These are phyloP conservation scores for Carassius gibelio DNA, from an alignment of 2,113 vertebrate species.

Conservation along the genomic window DNA sequence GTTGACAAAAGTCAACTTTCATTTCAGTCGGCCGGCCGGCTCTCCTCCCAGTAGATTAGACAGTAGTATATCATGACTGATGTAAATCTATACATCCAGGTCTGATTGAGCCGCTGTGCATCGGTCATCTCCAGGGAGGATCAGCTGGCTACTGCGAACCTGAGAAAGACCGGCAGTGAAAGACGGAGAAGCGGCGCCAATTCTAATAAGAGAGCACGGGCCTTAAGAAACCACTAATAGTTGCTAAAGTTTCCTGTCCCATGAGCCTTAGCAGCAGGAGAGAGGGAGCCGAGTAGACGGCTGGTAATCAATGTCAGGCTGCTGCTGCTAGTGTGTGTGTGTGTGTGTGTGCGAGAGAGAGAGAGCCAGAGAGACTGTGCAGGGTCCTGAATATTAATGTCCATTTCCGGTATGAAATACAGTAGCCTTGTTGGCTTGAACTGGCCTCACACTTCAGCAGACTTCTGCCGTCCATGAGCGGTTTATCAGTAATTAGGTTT, in stretches of 20 bases:
- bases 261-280: slow-evolving; percentile 52
- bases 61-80: slow-evolving; percentile 40
- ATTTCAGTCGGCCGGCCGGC: not conserved
- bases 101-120: not conserved
- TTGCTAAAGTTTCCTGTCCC: slow-evolving; percentile 65
- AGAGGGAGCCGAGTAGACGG: slow-evolving; percentile 31
- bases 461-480: not conserved
- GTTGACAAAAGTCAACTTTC: slow-evolving; percentile 41
- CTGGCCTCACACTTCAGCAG: slow-evolving; percentile 29
- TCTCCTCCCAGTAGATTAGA: slow-evolving; percentile 34
- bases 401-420: slow-evolving; percentile 54
- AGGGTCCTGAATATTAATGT: slow-evolving; percentile 54
- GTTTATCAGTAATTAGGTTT: not conserved
- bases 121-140: slow-evolving; percentile 49
- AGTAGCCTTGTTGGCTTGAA: slow-evolving; percentile 53
- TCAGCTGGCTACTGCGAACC: slow-evolving; percentile 40
- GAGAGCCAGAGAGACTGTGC: not conserved
- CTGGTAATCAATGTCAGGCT: slow-evolving; percentile 60
- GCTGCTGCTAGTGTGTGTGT: not conserved
- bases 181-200: slow-evolving; percentile 60
- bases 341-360: not conserved
- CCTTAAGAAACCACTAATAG: slow-evolving; percentile 66
- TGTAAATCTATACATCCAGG: slow-evolving; percentile 57
- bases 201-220: slow-evolving; percentile 63
- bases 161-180: slow-evolving; percentile 17